A percentile compares a stretch with the other conserved stretches of the same genome.
phyloP scores from a whole-genome alignment of 2,797 vertebrate genomes.

The Sebastiscus tertius region DNA sequence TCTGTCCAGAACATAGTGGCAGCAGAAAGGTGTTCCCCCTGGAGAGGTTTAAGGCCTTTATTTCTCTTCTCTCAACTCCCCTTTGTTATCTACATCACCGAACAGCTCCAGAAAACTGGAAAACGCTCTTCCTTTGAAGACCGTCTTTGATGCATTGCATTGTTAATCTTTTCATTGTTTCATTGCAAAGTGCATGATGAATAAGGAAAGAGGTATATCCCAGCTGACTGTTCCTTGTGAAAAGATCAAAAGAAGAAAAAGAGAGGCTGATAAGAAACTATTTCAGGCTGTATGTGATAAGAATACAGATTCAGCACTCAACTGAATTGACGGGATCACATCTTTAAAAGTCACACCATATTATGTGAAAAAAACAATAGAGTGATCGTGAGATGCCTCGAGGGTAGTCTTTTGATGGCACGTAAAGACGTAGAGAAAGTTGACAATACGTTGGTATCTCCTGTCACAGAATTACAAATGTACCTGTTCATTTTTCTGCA shows the following conservation, averaged over 20 bases:
- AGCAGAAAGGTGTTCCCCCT: constrained; percentile 67
- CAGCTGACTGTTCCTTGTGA: constrained; percentile 57
- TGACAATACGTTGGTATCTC: constrained; percentile 3
- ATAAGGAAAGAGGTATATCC: constrained; percentile 59
- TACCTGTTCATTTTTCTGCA: neutral
- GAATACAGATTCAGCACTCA: constrained; percentile 38
- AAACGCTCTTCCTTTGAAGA: constrained; percentile 73
- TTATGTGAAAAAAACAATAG: constrained; percentile 32
- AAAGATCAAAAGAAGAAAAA: constrained; percentile 61
- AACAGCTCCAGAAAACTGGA: constrained; percentile 50
- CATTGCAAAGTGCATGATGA: constrained; percentile 67
- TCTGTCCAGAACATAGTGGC: constrained; percentile 50
- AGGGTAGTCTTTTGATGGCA: constrained; percentile 8
- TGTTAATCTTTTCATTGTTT: constrained; percentile 73
- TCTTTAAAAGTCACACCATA: neutral
- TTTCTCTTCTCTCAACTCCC: constrained; percentile 53
- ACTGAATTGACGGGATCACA: constrained; percentile 16
- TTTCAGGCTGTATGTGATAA: constrained; percentile 27
- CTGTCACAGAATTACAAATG: constrained; percentile 9
- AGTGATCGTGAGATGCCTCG: neutral
- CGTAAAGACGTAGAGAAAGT: neutral
- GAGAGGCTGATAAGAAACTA: constrained; percentile 44
- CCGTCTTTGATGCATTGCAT: constrained; percentile 66
- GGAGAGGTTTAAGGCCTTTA: constrained; percentile 63
- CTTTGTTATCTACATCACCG: constrained; percentile 68